Evolutionary conservation across 2,113 vertebrate species (phyloP).

Genomic region (Tringa solitaria): DNA sequence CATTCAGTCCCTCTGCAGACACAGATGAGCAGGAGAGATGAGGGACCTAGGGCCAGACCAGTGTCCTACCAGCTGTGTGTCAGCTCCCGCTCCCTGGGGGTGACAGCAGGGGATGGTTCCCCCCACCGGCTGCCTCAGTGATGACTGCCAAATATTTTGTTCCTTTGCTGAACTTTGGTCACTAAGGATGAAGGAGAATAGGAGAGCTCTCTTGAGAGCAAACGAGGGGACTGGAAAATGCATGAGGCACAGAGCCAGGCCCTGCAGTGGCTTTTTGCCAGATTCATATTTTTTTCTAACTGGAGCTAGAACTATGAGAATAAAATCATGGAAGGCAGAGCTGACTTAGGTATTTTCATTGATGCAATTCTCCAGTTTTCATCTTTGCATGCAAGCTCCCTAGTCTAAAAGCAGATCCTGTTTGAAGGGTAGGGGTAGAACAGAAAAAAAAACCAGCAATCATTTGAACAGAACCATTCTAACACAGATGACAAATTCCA

Average conservation of each 20-base stretch:
- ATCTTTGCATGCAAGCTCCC: background rate
- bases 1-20: background rate
- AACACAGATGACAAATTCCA: background rate
- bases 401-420: background rate
- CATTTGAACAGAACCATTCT: background rate
- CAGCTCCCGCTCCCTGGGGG: background rate
- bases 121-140: fast-evolving
- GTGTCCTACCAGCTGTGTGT: background rate
- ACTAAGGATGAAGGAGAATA: background rate
- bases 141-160: background rate
- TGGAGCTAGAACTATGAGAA: background rate
- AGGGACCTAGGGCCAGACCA: too few species aligned
- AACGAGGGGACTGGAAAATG: background rate
- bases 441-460: background rate
- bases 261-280: background rate
- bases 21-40: background rate
- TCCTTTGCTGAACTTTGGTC: background rate
- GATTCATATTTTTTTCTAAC: background rate
- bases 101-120: background rate
- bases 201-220: background rate
- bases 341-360: background rate
- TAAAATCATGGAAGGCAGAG: background rate
- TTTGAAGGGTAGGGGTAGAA: background rate
- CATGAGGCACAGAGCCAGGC: background rate
- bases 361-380: background rate